A percentile compares a stretch with the other conserved stretches of the same genome.
Evolutionary conservation across 2,797 vertebrate species (phyloP).

Genomic region (Eurystomus glaucurus): DNA sequence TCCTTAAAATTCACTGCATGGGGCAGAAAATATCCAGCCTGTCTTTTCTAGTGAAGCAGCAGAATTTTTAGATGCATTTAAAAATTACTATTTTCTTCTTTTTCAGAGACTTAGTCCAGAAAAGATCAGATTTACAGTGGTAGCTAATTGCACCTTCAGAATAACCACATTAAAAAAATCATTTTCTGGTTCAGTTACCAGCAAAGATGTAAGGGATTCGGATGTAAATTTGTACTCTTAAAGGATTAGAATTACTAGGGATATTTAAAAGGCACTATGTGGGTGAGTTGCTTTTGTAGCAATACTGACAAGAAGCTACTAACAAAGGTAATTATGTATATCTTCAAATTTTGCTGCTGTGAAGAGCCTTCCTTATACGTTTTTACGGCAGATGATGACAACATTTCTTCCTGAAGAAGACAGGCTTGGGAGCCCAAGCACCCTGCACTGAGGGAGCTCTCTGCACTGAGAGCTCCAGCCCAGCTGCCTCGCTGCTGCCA

Average conservation of each 20-base stretch:
- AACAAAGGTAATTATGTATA: background rate
- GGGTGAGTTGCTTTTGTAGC: background rate
- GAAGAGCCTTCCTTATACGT: background rate
- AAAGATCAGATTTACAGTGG: background rate
- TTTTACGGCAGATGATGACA: background rate
- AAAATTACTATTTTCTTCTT: background rate
- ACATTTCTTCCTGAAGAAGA: background rate
- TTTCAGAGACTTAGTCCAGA: background rate
- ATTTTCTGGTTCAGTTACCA: background rate
- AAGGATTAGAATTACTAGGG: background rate
- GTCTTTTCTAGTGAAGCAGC: background rate
- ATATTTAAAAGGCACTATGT: background rate
- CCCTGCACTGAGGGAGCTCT: fast-evolving
- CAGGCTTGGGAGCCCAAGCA: background rate
- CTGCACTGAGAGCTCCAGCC: background rate
- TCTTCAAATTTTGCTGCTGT: background rate
- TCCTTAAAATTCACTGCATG: background rate
- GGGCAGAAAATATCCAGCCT: background rate
- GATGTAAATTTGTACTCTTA: constrained; percentile 18
- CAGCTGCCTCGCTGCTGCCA: background rate
- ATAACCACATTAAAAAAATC: background rate
- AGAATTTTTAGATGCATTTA: background rate
- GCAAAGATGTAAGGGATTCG: background rate
- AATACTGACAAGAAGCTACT: background rate
- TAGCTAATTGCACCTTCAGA: background rate